Percentiles rank a stretch among this genome's conserved stretches.
These are phyloP conservation scores for Drosophila aldrichi DNA, from an alignment of 2,888 invertebrate genomes.

Conservation along the genomic window DNA sequence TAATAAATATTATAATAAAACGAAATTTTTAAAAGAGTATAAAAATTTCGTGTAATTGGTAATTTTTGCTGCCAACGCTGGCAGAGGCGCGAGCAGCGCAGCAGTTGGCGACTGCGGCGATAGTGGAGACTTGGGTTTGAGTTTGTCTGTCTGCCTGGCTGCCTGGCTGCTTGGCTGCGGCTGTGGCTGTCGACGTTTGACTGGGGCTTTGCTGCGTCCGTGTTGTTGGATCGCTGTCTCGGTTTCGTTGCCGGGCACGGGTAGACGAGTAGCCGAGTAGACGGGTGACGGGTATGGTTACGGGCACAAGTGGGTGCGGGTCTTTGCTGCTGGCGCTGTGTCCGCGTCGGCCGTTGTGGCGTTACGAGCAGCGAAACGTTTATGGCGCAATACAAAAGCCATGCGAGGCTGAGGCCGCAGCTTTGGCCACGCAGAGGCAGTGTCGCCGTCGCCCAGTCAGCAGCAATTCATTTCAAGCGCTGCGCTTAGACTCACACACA, in stretches of 20 bases:
- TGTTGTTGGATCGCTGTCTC: constrained; percentile 53
- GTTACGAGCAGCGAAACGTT: constrained; percentile 86
- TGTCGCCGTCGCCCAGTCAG: constrained; percentile 67
- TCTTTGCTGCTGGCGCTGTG: constrained; percentile 62
- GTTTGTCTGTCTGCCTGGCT: constrained; percentile 42
- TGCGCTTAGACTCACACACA: constrained; percentile 56
- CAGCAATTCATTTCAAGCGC: constrained; percentile 80
- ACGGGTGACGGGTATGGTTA: constrained; percentile 12
- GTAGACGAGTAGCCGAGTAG: constrained; percentile 15
- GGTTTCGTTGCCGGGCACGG: constrained; percentile 52
- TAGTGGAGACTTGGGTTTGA: constrained; percentile 52
- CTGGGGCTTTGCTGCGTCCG: constrained; percentile 40
- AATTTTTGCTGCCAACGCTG: constrained; percentile 80
- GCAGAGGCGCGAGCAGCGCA: constrained; percentile 55
- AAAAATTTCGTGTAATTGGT: constrained; percentile 86
- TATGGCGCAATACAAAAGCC: constrained; percentile 86
- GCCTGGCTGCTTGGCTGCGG: constrained; percentile 15
- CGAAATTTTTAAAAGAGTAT: constrained; percentile 86
- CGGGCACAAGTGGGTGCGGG: constrained; percentile 44
- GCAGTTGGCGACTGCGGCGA: constrained; percentile 58
- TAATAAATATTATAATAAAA: constrained; percentile 86
- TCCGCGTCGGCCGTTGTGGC: constrained; percentile 85
- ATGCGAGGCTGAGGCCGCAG: constrained; percentile 80
- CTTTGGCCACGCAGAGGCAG: constrained; percentile 73
- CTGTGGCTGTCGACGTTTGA: constrained; percentile 23